Percentiles rank a stretch among this genome's conserved stretches.
Conservation (phyloP, 2,888 invertebrate species). For the Eupsilia transversa region DNA sequence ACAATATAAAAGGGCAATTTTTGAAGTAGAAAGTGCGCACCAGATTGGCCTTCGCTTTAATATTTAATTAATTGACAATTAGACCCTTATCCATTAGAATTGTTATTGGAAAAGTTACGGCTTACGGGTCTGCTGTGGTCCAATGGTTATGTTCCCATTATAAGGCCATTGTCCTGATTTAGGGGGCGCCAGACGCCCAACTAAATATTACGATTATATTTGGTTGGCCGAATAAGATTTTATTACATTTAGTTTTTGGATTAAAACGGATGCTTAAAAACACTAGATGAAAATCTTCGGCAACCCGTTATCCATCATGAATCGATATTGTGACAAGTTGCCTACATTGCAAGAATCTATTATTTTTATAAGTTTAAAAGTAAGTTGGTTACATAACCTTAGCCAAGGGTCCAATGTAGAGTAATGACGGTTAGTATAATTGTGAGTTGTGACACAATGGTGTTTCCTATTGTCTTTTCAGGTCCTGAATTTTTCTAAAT, state of each 20-base stretch:
- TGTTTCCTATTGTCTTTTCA: slow-evolving; percentile 8
- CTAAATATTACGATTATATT: too few relatives aligned
- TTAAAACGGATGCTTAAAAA: not conserved
- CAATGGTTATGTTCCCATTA: slow-evolving; percentile 53
- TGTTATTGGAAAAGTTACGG: slow-evolving; percentile 74
- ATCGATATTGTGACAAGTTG: not conserved
- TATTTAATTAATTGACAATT: slow-evolving; percentile 80
- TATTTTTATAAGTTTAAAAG: not conserved
- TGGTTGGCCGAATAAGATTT: too few relatives aligned
- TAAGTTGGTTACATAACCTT: not conserved
- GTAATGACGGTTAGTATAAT: not conserved
- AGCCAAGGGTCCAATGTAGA: not conserved
- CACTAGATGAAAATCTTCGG: not conserved
- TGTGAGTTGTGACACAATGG: not conserved
- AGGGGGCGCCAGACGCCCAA: slow-evolving; percentile 19
- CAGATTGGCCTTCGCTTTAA: slow-evolving; percentile 72
- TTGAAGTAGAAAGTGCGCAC: slow-evolving; percentile 65
- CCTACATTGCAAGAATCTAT: not conserved
- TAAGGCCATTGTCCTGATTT: slow-evolving; percentile 33
- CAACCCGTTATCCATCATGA: not conserved
- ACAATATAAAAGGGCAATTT: slow-evolving; percentile 66
- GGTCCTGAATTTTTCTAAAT: slow-evolving; percentile 24
- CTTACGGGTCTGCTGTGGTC: slow-evolving; percentile 38
- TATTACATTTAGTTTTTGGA: slow-evolving; percentile 2
- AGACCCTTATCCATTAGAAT: slow-evolving; percentile 75